A percentile compares a stretch with the other conserved stretches of the same genome.
Conservation (phyloP, 2,113 vertebrate species). For the Bombycilla garrulus region DNA sequence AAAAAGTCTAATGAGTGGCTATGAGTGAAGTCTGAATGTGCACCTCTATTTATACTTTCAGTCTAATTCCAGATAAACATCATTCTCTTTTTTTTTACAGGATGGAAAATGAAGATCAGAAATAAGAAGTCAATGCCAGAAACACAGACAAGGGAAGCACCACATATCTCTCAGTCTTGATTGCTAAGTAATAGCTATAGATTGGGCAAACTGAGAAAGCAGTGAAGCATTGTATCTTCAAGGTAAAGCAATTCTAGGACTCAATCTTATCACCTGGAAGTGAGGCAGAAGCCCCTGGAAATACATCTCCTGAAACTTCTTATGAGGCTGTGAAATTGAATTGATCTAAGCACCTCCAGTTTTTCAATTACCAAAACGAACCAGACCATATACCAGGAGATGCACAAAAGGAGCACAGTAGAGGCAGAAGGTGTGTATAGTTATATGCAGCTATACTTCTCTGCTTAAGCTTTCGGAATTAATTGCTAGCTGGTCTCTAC, state of each 20-base stretch:
- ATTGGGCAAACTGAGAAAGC: background rate
- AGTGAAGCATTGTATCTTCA: background rate
- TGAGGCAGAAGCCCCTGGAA: background rate
- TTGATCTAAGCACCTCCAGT: background rate
- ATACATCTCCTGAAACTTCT: background rate
- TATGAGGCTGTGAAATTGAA: background rate
- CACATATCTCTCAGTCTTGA: background rate
- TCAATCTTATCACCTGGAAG: background rate
- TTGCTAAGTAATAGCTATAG: background rate
- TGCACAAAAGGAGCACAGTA: background rate
- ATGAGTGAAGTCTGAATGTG: background rate
- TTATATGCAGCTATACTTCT: background rate
- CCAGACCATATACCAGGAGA: background rate
- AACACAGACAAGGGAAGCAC: background rate
- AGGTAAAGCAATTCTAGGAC: slow-evolving; percentile 22
- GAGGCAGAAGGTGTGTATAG: background rate
- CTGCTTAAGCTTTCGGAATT: background rate
- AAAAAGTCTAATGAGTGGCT: background rate
- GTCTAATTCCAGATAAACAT: background rate
- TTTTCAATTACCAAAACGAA: background rate
- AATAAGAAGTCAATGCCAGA: background rate
- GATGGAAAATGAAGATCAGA: background rate
- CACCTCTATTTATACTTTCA: background rate
- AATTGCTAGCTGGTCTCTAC: background rate
- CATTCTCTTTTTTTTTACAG: background rate